Evolutionary conservation across 2,113 vertebrate genomes (phyloP).

Genomic region (Lanius collurio): DNA sequence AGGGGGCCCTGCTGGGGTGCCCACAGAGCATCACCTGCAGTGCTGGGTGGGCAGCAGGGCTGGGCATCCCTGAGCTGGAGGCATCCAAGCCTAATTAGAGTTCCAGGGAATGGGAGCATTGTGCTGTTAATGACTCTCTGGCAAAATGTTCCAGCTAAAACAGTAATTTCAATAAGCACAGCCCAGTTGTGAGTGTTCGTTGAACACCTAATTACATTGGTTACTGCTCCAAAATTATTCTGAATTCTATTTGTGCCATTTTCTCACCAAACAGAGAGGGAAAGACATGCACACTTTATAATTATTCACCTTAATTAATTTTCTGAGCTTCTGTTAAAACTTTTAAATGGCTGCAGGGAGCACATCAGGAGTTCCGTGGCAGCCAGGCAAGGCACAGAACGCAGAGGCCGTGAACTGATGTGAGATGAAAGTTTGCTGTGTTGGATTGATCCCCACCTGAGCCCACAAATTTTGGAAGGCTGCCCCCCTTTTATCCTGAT

Average conservation of each 20-base stretch:
- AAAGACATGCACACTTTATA: not conserved
- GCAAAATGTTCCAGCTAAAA: constrained; percentile 72
- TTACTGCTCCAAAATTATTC: constrained; percentile 67
- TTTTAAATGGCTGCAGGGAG: not conserved
- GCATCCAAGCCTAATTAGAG: constrained; percentile 71
- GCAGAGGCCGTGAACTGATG: not conserved
- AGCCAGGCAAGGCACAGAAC: not conserved
- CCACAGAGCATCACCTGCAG: not conserved
- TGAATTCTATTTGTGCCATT: constrained; percentile 52
- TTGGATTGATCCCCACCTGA: constrained; percentile 29
- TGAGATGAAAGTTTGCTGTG: constrained; percentile 6
- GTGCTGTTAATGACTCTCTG: constrained; percentile 76
- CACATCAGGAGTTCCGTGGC: not conserved
- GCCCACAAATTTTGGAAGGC: constrained; percentile 31
- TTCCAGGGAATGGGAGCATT: constrained; percentile 63
- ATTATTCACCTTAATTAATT: constrained; percentile 77
- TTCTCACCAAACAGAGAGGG: constrained; percentile 42
- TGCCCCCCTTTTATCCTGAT: constrained; percentile 28
- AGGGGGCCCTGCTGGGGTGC: not conserved
- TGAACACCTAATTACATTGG: constrained; percentile 76
- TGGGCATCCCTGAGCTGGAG: not conserved
- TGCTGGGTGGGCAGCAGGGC: not conserved
- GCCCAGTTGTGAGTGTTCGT: constrained; percentile 67
- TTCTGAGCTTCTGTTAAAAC: constrained; percentile 55
- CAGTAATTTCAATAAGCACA: constrained; percentile 75